Conservation (phyloP, 2,113 vertebrate species). For the Pollimyrus isidori region DNA sequence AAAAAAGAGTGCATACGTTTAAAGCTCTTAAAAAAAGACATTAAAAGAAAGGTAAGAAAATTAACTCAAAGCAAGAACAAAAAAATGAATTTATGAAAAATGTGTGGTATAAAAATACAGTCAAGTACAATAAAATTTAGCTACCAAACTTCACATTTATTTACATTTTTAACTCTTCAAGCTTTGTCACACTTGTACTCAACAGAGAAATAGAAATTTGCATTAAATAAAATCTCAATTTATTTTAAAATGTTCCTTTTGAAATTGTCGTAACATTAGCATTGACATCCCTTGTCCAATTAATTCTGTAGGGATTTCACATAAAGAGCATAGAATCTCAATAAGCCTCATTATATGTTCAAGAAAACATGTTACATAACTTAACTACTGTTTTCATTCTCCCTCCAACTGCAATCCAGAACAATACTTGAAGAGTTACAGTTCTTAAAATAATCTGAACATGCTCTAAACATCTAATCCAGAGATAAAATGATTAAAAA, state of each 20-base stretch:
- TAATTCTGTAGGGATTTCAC: conserved; percentile 18
- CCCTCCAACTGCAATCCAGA: conserved; percentile 31
- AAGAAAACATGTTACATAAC: conserved; percentile 18
- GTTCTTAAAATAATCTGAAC: conserved; percentile 31
- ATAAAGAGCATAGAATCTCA: conserved; percentile 7
- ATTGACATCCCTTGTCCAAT: conserved; percentile 20
- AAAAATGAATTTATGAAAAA: conserved; percentile 40
- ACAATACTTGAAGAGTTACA: conserved; percentile 47
- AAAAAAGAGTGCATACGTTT: conserved; percentile 72
- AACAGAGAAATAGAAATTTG: conserved; percentile 72
- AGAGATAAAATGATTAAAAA: conserved; percentile 19
- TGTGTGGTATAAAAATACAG: conserved; percentile 46
- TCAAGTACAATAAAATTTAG: conserved; percentile 75
- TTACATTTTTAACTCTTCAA: conserved; percentile 77
- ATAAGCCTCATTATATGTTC: conserved; percentile 4
- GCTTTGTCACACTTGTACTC: conserved; percentile 66
- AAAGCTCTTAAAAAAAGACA: conserved; percentile 72
- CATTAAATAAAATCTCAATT: conserved; percentile 52
- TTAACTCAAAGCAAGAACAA: conserved; percentile 59
- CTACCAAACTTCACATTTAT: conserved; percentile 86
- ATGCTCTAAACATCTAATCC: conserved; percentile 27
- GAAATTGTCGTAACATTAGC: conserved; percentile 28
- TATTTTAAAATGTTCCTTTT: conserved; percentile 30
- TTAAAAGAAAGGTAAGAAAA: conserved; percentile 58
- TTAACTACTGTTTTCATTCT: conserved; percentile 9